Percentiles rank a stretch among this genome's conserved stretches.
Conservation (phyloP, 2,113 vertebrate species). For the Aleadryas rufinucha region DNA sequence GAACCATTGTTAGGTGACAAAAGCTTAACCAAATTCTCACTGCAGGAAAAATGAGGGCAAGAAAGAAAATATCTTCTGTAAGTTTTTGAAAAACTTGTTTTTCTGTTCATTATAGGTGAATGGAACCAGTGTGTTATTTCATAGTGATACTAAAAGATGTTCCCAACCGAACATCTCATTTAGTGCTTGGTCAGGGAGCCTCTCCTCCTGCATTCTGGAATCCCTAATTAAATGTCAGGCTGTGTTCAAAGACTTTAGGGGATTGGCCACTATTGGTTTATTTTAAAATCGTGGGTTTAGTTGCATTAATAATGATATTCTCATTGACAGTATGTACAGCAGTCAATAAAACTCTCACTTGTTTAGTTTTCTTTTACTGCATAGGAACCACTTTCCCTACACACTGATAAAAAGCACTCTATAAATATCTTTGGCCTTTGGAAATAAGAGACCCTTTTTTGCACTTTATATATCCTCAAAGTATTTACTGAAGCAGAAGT, state of each 20-base stretch:
- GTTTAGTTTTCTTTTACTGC: background rate
- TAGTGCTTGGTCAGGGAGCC: background rate
- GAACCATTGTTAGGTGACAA: background rate
- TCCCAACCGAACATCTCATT: background rate
- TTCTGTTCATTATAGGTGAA: background rate
- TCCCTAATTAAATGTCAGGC: background rate
- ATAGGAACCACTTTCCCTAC: background rate
- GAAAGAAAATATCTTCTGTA: background rate
- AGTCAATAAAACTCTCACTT: background rate
- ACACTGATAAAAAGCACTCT: background rate
- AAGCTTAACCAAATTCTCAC: background rate
- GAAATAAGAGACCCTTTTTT: slow-evolving; percentile 11
- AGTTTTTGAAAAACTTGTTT: background rate
- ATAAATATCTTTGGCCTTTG: slow-evolving; percentile 37
- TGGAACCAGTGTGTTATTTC: background rate
- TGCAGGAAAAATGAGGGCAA: background rate
- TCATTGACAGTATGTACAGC: background rate
- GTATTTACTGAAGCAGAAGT: slow-evolving; percentile 47
- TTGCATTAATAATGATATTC: background rate
- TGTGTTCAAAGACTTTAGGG: background rate
- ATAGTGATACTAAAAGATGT: background rate
- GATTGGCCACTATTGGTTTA: background rate
- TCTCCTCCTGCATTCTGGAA: background rate
- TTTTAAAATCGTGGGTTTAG: background rate
- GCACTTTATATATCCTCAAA: slow-evolving; percentile 8